phyloP scores from a whole-genome alignment of 2,888 invertebrate genomes.

The Chironomus riparius region DNA sequence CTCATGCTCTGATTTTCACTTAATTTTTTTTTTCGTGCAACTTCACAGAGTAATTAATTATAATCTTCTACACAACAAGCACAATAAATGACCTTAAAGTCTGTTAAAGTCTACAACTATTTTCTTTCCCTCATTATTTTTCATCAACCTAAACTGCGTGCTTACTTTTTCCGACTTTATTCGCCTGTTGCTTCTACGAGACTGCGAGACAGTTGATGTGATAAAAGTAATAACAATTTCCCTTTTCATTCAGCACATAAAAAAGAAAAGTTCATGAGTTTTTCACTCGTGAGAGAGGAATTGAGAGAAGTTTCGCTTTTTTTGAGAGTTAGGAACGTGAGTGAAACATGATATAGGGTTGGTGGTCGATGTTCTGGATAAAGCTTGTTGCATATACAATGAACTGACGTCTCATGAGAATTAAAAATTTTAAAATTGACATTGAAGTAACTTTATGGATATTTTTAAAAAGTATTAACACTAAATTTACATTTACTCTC shows the following conservation, averaged over 20 bases:
- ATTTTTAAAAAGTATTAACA: no score
- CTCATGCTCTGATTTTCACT: not conserved
- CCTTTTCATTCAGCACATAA: not conserved
- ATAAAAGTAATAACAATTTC: not conserved
- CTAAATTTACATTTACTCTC: no score
- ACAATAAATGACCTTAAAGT: not conserved
- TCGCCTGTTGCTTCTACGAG: slow-evolving; percentile 18
- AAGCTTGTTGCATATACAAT: not conserved
- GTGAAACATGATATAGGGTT: not conserved
- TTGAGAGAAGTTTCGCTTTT: not conserved
- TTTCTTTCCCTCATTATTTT: not conserved
- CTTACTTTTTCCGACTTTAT: not conserved
- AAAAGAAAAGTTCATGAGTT: not conserved
- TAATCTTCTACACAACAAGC: not conserved
- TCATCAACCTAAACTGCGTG: not conserved
- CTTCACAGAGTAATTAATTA: not conserved
- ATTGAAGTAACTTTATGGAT: no score
- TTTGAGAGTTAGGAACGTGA: not conserved
- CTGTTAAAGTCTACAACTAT: not conserved
- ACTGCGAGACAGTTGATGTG: not conserved
- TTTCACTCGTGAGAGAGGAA: not conserved
- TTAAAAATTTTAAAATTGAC: no score
- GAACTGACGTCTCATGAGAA: no score
- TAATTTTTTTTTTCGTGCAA: not conserved
- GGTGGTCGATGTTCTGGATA: not conserved